phyloP scores from a whole-genome alignment of 2,888 invertebrate genomes.

The Campoplex capitator region DNA sequence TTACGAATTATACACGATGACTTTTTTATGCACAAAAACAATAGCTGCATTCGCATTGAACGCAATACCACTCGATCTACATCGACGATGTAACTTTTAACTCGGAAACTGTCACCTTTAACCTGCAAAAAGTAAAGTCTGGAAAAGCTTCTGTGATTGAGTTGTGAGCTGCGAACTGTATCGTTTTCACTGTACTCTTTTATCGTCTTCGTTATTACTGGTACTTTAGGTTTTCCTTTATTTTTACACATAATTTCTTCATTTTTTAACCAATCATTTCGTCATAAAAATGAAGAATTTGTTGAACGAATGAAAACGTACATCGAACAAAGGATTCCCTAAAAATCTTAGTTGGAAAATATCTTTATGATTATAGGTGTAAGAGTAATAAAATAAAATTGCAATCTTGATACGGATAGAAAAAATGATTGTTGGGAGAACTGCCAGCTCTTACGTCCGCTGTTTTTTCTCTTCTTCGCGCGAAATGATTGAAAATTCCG shows the following conservation, averaged over 20 bases:
- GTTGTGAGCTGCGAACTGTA: not conserved
- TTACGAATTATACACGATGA: slow-evolving; percentile 43
- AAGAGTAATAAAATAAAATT: slow-evolving; percentile 34
- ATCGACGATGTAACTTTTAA: slow-evolving; percentile 45
- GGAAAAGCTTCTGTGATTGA: slow-evolving; percentile 5
- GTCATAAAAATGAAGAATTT: not conserved
- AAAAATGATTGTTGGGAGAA: slow-evolving; percentile 31
- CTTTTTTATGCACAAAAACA: slow-evolving; percentile 40
- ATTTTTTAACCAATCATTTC: not conserved
- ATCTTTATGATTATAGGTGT: not conserved
- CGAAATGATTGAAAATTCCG: slow-evolving; percentile 55
- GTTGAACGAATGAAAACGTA: not conserved
- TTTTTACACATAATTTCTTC: not conserved
- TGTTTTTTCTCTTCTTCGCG: slow-evolving; percentile 22
- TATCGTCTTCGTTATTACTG: not conserved
- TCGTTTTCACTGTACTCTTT: not conserved
- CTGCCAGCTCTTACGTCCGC: not conserved
- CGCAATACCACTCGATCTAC: slow-evolving; percentile 10
- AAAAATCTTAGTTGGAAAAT: not conserved
- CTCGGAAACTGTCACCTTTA: slow-evolving; percentile 44
- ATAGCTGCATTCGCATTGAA: slow-evolving; percentile 19
- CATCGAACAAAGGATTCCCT: not conserved
- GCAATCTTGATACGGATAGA: slow-evolving; percentile 29
- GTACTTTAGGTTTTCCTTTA: not conserved
- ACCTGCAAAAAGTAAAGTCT: slow-evolving; percentile 21